Percentiles rank a stretch among this genome's conserved stretches.
Evolutionary conservation across 2,113 vertebrate genomes (phyloP).

Genomic region (Gavia stellata): DNA sequence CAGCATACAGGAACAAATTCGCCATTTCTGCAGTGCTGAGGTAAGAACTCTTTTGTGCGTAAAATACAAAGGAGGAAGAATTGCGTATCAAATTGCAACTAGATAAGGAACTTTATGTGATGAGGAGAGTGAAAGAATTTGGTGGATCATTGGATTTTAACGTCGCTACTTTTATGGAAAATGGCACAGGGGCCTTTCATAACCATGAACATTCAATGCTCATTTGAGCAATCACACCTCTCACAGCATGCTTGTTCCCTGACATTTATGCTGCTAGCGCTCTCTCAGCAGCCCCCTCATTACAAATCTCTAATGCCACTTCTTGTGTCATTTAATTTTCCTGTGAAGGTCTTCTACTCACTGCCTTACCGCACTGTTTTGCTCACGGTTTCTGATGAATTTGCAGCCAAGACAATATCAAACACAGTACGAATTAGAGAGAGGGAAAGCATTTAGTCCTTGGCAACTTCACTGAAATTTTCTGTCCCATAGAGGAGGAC

Average conservation of each 20-base stretch:
- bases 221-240: slow-evolving; percentile 26
- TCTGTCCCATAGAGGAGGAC: not conserved
- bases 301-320: not conserved
- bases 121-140: slow-evolving; percentile 18
- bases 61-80: slow-evolving; percentile 13
- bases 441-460: not conserved
- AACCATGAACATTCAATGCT: not conserved
- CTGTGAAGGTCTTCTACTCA: slow-evolving; percentile 24
- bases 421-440: not conserved
- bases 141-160: slow-evolving; percentile 30
- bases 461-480: not conserved
- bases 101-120: not conserved
- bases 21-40: not conserved
- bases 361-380: not conserved
- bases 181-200: not conserved
- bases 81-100: not conserved
- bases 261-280: slow-evolving; percentile 1
- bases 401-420: not conserved
- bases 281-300: slow-evolving; percentile 14
- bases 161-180: not conserved
- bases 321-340: slow-evolving; percentile 26
- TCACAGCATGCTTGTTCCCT: slow-evolving; percentile 14
- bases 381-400: not conserved
- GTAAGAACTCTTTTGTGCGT: not conserved
- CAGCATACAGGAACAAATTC: not conserved